phyloP scores from a whole-genome alignment of 2,888 invertebrate genomes.

The Pilophorus perplexus region DNA sequence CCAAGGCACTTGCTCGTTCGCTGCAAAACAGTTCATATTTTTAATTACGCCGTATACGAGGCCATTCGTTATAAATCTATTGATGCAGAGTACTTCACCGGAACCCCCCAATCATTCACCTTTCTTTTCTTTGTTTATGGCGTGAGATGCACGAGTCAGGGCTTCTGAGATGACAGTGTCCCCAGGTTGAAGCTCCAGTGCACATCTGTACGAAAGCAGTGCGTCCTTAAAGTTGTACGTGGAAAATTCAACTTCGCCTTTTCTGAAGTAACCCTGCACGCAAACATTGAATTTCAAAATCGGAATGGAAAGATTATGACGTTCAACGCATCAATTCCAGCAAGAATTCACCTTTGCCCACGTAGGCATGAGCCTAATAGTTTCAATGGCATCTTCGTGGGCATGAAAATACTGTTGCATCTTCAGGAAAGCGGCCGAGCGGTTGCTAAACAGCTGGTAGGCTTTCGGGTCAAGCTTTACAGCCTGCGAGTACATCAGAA shows the following conservation, averaged over 20 bases:
- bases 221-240: slow-evolving; percentile 67
- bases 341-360: slow-evolving; percentile 85
- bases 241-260: slow-evolving; percentile 69
- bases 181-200: slow-evolving; percentile 65
- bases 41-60: background rate
- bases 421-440: slow-evolving; percentile 76
- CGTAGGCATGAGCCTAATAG: slow-evolving; percentile 68
- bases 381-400: slow-evolving; percentile 73
- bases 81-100: slow-evolving; percentile 15
- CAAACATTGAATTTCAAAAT: background rate
- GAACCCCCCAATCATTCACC: slow-evolving; percentile 28
- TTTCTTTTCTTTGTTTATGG: slow-evolving; percentile 59
- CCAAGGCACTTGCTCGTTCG: slow-evolving; percentile 70
- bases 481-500: slow-evolving; percentile 75
- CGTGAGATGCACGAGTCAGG: slow-evolving; percentile 60
- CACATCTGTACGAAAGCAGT: slow-evolving; percentile 65
- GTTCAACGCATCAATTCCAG: too few relatives aligned
- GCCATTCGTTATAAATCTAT: background rate
- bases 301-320: too few relatives aligned
- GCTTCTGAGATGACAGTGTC: slow-evolving; percentile 64
- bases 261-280: slow-evolving; percentile 67
- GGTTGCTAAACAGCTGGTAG: slow-evolving; percentile 71
- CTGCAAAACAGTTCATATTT: too few relatives aligned
- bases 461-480: slow-evolving; percentile 71
- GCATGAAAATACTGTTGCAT: slow-evolving; percentile 73